Conservation (phyloP, 2,888 invertebrate genomes). For the Macropis europaea region DNA sequence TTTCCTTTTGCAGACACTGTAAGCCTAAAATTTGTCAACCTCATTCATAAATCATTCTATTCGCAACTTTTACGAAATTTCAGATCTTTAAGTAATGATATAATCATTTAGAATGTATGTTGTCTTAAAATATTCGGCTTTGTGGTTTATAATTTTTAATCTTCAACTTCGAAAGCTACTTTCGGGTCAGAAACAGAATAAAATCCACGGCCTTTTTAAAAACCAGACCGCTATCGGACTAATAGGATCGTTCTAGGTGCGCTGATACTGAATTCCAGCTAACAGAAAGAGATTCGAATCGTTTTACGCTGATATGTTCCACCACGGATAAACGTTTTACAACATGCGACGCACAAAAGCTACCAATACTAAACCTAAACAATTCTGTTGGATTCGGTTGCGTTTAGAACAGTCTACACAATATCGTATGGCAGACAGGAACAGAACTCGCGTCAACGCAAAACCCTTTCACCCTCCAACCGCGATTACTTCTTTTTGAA, state of each 20-base stretch:
- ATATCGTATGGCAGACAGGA: not conserved
- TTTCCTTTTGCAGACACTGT: too few species aligned
- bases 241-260: not conserved
- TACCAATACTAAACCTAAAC: constrained; percentile 30
- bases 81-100: too few species aligned
- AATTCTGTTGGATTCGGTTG: not conserved
- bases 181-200: too few species aligned
- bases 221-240: not conserved
- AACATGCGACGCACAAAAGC: constrained; percentile 13
- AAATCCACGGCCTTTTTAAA: too few species aligned
- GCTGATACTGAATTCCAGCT: not conserved
- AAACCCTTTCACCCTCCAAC: not conserved
- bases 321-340: constrained; percentile 8
- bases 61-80: too few species aligned
- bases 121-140: too few species aligned
- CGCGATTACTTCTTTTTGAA: not conserved
- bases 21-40: too few species aligned
- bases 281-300: not conserved
- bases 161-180: too few species aligned
- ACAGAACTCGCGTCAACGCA: not conserved
- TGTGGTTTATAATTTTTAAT: too few species aligned
- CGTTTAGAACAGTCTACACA: not conserved
- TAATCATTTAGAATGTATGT: too few species aligned
- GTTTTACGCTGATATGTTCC: constrained; percentile 5
- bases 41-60: too few species aligned